phyloP scores from a whole-genome alignment of 2,888 invertebrate genomes.

The Euplagia quadripunctaria region DNA sequence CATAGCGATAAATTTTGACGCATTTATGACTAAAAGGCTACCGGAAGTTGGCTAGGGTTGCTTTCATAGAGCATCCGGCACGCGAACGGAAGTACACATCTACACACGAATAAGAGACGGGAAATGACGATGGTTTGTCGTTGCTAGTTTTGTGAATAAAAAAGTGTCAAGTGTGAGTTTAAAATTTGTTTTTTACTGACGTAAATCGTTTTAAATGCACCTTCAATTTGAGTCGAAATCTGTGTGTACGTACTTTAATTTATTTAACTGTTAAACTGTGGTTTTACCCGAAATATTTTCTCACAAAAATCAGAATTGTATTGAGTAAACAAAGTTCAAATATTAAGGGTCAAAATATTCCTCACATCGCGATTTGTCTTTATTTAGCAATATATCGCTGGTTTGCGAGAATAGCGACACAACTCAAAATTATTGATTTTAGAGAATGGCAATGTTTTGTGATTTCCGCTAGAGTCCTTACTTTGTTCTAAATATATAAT shows the following conservation, averaged over 20 bases:
- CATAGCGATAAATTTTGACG: conserved; percentile 37
- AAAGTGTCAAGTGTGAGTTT: conserved; percentile 32
- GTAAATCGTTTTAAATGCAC: neutral
- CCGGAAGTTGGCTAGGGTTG: conserved; percentile 59
- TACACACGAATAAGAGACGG: conserved; percentile 50
- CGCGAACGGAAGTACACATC: conserved; percentile 52
- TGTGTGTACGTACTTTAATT: neutral
- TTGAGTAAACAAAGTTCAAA: too few relatives aligned
- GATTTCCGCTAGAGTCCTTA: too few relatives aligned
- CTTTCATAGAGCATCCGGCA: conserved; percentile 59
- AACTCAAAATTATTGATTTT: too few relatives aligned
- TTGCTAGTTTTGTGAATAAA: conserved; percentile 44
- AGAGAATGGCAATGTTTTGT: too few relatives aligned
- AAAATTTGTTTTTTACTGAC: neutral
- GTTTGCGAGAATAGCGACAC: too few relatives aligned
- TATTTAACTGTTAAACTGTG: neutral
- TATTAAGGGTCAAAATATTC: too few relatives aligned
- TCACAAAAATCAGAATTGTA: too few relatives aligned
- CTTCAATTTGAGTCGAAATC: neutral
- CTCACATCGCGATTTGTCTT: too few relatives aligned
- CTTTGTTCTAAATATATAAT: too few relatives aligned
- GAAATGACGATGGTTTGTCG: conserved; percentile 53
- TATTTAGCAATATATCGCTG: too few relatives aligned
- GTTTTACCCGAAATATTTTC: too few relatives aligned
- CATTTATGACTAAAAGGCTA: conserved; percentile 54